phyloP scores from a whole-genome alignment of 2,113 vertebrate genomes.

The Toxotes jaculatrix region DNA sequence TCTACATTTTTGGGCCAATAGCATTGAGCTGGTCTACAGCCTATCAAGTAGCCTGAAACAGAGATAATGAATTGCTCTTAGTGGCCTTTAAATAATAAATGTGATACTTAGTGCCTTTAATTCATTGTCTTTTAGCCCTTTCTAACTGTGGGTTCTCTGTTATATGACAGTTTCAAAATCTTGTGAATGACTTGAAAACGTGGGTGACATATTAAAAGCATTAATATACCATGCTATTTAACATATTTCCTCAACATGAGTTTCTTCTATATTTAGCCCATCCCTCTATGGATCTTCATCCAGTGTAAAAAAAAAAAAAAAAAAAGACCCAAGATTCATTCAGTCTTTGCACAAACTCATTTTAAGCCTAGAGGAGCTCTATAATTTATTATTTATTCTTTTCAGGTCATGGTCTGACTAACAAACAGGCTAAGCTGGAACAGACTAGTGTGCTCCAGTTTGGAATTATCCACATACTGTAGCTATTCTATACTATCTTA shows the following conservation, averaged over 20 bases:
- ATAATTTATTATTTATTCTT: constrained; percentile 36
- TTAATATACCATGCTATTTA: background rate
- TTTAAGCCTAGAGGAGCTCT: constrained; percentile 12
- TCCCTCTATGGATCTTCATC: too few relatives aligned
- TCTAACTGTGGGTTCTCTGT: too few relatives aligned
- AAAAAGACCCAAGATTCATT: background rate
- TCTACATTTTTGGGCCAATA: background rate
- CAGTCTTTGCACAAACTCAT: background rate
- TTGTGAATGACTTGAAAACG: background rate
- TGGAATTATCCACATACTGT: constrained; percentile 23
- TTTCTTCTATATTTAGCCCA: background rate
- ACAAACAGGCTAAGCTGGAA: constrained; percentile 32
- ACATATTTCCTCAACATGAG: background rate
- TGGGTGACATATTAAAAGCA: background rate
- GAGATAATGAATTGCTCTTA: background rate
- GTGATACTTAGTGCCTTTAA: background rate
- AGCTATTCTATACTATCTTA: constrained; percentile 22
- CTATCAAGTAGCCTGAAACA: background rate
- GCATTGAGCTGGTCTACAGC: background rate
- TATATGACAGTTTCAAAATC: background rate
- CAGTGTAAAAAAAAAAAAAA: background rate
- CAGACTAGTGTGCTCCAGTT: constrained; percentile 32
- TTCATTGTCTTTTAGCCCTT: background rate
- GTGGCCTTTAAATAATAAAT: background rate
- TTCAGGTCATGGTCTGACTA: constrained; percentile 36